Evolutionary conservation across 2,113 vertebrate genomes (phyloP).

Genomic region (Oreochromis spilurus): DNA sequence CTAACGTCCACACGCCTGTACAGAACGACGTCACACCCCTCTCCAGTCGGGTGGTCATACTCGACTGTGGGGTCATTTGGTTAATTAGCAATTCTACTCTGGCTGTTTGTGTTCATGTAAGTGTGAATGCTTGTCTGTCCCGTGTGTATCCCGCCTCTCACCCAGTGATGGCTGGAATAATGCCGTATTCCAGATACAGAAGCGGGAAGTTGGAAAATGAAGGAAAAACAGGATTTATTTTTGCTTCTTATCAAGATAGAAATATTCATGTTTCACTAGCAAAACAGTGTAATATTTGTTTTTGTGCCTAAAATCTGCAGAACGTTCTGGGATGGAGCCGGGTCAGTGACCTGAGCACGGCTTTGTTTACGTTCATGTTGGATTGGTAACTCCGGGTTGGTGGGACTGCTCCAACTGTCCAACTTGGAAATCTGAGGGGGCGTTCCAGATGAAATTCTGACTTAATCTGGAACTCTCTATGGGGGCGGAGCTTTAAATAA

Average conservation of each 20-base stretch:
- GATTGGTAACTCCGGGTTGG: background rate
- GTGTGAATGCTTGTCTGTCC: background rate
- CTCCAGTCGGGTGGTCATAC: background rate
- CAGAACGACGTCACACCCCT: background rate
- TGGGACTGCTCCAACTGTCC: background rate
- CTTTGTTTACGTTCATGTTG: background rate
- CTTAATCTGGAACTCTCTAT: background rate
- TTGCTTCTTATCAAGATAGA: background rate
- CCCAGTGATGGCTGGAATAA: background rate
- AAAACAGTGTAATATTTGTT: background rate
- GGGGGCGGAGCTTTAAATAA: background rate
- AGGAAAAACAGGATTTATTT: background rate
- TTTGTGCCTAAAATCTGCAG: background rate
- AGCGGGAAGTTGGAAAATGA: background rate
- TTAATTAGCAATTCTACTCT: background rate
- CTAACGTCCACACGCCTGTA: background rate
- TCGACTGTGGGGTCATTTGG: too few species aligned
- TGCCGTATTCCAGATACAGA: background rate
- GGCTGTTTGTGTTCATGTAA: background rate
- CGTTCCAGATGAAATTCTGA: background rate
- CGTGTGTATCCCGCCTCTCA: background rate
- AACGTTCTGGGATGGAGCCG: background rate
- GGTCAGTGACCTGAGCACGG: background rate
- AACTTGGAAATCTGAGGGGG: background rate
- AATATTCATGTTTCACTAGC: background rate